Percentiles rank a stretch among this genome's conserved stretches.
phyloP scores from a whole-genome alignment of 2,113 vertebrate genomes.

The Acanthochromis polyacanthus region DNA sequence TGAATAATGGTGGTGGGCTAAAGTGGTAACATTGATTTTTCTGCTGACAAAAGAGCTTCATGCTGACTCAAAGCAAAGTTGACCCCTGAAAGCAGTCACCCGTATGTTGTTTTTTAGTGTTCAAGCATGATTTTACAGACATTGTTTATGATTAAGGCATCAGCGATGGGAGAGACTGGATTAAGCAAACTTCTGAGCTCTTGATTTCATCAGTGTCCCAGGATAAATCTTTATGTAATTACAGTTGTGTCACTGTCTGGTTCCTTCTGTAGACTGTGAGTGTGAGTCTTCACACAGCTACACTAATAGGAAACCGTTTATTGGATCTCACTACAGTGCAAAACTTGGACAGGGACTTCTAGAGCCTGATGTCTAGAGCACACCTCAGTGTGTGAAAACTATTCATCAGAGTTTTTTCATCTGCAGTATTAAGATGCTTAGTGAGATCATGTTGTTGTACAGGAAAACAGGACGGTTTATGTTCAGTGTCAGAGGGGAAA shows the following conservation, averaged over 20 bases:
- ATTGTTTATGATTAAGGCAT: neutral
- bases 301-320: slow-evolving; percentile 57
- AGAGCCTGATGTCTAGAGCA: neutral
- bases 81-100: neutral
- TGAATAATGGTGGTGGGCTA: slow-evolving; percentile 5
- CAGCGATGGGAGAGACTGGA: neutral
- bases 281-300: slow-evolving; percentile 52
- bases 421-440: neutral
- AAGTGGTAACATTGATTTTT: slow-evolving; percentile 28
- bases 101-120: neutral
- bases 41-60: slow-evolving; percentile 5
- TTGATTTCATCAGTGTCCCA: neutral
- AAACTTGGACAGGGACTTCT: slow-evolving; percentile 36
- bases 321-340: slow-evolving; percentile 50
- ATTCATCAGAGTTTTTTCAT: slow-evolving; percentile 38
- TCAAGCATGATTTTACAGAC: neutral
- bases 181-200: neutral
- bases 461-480: slow-evolving; percentile 10
- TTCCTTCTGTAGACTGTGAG: slow-evolving; percentile 11
- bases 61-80: neutral
- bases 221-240: slow-evolving; percentile 33
- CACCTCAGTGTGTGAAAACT: neutral
- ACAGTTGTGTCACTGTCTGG: slow-evolving; percentile 16
- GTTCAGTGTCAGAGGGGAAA: slow-evolving; percentile 8
- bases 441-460: neutral